These are phyloP conservation scores for Epinephelus fuscoguttatus DNA, from an alignment of 2,113 vertebrate species.

Conservation along the genomic window DNA sequence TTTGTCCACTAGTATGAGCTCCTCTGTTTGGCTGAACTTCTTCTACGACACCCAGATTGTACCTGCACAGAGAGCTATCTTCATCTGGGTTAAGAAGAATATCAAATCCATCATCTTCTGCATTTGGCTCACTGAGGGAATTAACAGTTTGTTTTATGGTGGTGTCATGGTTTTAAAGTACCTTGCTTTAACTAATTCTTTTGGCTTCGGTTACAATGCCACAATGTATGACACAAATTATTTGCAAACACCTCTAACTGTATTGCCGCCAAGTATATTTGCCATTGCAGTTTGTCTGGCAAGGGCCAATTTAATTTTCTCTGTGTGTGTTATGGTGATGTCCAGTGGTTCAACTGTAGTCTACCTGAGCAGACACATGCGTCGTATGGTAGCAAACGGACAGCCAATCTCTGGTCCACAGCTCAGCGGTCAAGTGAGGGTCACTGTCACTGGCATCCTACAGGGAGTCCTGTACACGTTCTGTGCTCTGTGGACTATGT, in stretches of 20 bases:
- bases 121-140: constrained; percentile 24
- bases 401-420: not conserved
- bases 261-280: no score
- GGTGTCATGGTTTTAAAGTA: accelerated
- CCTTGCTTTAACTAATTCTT: accelerated
- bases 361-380: constrained; percentile 66
- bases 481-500: not conserved
- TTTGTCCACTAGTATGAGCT: constrained; percentile 21
- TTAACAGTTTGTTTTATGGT: not conserved
- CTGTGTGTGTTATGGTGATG: constrained; percentile 53
- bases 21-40: constrained; percentile 64
- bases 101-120: constrained; percentile 62
- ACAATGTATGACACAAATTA: not conserved
- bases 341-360: constrained; percentile 52
- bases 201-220: not conserved
- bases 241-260: no score
- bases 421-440: constrained; percentile 35
- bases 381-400: constrained; percentile 14
- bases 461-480: constrained; percentile 12
- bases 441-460: constrained; percentile 26
- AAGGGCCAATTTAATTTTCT: not conserved
- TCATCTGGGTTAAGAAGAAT: constrained; percentile 68
- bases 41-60: constrained; percentile 70
- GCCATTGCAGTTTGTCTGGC: no score
- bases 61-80: constrained; percentile 34